Evolutionary conservation across 2,888 invertebrate species (phyloP), one percentile per base, ranked within the genome.

Genomic region (Bellardia pandia): DNA sequence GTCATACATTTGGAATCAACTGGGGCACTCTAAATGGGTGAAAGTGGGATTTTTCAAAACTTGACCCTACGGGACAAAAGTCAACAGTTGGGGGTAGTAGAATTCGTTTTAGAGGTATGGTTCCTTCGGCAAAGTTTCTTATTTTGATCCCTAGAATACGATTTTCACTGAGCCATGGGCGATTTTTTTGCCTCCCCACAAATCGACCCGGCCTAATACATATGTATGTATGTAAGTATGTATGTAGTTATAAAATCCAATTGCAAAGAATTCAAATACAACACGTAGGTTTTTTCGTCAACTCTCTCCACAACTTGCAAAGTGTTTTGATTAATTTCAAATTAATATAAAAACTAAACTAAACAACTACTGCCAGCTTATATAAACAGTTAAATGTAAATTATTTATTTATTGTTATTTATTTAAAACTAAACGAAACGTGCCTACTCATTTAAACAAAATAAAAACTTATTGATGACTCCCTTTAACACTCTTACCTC

Each of bases 201-300:
- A n/a, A n/a, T n/a, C n/a, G n/a, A n/a, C n/a, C n/a, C n/a, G n/a
- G n/a, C n/a, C n/a, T n/a, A n/a, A n/a, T n/a, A n/a, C n/a, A n/a
- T n/a, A n/a, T n/a, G n/a, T n/a, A 71, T 48, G 51, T 79, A 42
- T 71, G 51, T 51, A 71, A 72, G 45, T 16, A 23, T 0, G 40
- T 30, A 82, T 77, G 62, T 53, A 64, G 62, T 62, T 79, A 71
- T 33, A 23, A 60, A 69, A 69, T 16, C 33, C 68, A 16, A 64
- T 72, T 56, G 11, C 23, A 42, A 71, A 71, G 33, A 56, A 71
- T 64, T 66, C 13, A 71, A 71, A 77, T 77, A 71, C 53, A 77
- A 64, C 83, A 86, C 81, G 86, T 86, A 79, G 86, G 86, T 76
- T 86, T 68, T 68, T 77, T 3, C 6, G 45, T 64, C 11, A 56